Conservation (phyloP, 2,888 invertebrate species). For the Seira musarum region DNA sequence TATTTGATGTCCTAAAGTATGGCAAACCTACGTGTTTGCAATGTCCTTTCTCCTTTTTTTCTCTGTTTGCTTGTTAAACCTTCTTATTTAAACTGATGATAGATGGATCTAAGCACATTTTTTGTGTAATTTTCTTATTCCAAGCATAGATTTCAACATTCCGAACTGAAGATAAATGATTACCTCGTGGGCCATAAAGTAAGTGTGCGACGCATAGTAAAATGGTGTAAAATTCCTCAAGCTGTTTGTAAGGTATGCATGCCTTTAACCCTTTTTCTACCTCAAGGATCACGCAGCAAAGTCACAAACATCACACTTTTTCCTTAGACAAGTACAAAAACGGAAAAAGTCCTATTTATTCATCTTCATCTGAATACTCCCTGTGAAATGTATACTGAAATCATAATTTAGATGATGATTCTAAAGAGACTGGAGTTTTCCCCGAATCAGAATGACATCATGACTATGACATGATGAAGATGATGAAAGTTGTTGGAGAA, state of each 20-base stretch:
- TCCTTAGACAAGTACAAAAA: neutral
- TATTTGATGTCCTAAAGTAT: conserved; percentile 21
- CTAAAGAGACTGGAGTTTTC: neutral
- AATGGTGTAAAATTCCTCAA: neutral
- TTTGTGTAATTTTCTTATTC: neutral
- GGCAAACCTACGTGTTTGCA: conserved; percentile 20
- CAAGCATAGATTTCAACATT: conserved; percentile 9
- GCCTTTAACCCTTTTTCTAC: conserved; percentile 6
- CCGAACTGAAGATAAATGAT: conserved; percentile 17
- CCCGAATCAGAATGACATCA: neutral
- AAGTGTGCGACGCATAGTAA: conserved; percentile 26
- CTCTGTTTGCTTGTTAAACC: neutral
- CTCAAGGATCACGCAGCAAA: no score
- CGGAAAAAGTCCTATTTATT: neutral
- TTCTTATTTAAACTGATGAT: conserved; percentile 1
- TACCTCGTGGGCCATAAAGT: conserved; percentile 47
- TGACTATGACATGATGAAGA: neutral
- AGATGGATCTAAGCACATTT: conserved; percentile 18
- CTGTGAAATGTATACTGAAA: neutral
- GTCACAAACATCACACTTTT: neutral
- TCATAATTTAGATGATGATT: neutral
- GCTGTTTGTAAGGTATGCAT: conserved; percentile 2
- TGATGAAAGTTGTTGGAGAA: neutral
- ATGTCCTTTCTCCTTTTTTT: neutral
- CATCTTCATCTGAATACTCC: neutral